A percentile compares a stretch with the other conserved stretches of the same genome.
These are phyloP conservation scores for Macrosoma leucophasiata DNA, from an alignment of 2,888 invertebrate species.

Conservation along the genomic window DNA sequence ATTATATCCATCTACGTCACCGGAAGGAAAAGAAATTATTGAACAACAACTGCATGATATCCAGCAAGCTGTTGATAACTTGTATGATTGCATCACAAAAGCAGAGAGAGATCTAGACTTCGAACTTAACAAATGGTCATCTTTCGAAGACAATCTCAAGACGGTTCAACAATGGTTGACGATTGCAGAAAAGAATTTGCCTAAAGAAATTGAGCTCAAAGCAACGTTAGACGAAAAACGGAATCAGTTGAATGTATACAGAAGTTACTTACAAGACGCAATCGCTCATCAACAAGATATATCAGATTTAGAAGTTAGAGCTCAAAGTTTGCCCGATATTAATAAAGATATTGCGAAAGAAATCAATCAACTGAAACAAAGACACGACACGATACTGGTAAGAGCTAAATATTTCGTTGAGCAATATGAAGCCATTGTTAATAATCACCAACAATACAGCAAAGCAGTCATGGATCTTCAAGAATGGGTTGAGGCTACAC, in stretches of 20 bases:
- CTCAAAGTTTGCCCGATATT: constrained; percentile 86
- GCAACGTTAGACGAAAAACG: constrained; percentile 94
- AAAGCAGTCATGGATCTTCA: constrained; percentile 90
- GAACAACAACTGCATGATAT: constrained; percentile 89
- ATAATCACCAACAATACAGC: constrained; percentile 91
- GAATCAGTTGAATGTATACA: constrained; percentile 88
- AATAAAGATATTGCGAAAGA: constrained; percentile 84
- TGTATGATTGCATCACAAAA: constrained; percentile 87
- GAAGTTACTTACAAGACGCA: constrained; percentile 88
- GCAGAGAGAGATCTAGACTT: constrained; percentile 88
- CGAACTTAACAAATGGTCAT: constrained; percentile 90
- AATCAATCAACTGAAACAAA: constrained; percentile 80
- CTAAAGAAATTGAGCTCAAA: constrained; percentile 86
- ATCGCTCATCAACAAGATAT: constrained; percentile 90
- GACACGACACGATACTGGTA: constrained; percentile 82
- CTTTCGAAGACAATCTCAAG: constrained; percentile 90
- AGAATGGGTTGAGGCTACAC: constrained; percentile 91
- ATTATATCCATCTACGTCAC: constrained; percentile 88
- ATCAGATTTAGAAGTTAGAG: constrained; percentile 85
- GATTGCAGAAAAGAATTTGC: constrained; percentile 83
- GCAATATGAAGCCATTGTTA: constrained; percentile 90
- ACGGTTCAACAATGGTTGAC: constrained; percentile 87
- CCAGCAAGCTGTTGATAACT: constrained; percentile 86
- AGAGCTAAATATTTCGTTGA: constrained; percentile 86
- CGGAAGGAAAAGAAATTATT: constrained; percentile 90